A percentile compares a stretch with the other conserved stretches of the same genome.
Conservation (phyloP, 2,113 vertebrate genomes). For the Xiphophorus couchianus region DNA sequence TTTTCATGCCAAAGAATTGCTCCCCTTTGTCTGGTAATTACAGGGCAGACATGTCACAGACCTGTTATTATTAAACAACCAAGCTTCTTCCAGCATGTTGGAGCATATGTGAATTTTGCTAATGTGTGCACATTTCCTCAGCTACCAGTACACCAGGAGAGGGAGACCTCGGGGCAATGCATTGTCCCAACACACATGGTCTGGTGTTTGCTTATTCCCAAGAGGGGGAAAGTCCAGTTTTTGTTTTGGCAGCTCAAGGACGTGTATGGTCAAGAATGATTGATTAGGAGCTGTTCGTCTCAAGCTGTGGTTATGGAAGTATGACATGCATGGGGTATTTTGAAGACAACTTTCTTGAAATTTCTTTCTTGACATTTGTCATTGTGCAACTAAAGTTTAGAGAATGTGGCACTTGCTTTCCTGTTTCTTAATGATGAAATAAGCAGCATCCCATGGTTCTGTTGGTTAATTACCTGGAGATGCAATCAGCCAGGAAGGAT, state of each 20-base stretch:
- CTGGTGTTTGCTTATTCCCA: slow-evolving; percentile 32
- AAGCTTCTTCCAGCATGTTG: slow-evolving; percentile 50
- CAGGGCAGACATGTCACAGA: slow-evolving; percentile 59
- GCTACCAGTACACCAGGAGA: slow-evolving; percentile 19
- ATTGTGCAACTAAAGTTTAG: slow-evolving; percentile 52
- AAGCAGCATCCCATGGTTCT: slow-evolving; percentile 49
- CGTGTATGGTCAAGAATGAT: slow-evolving; percentile 46
- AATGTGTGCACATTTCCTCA: slow-evolving; percentile 50
- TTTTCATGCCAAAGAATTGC: slow-evolving; percentile 52
- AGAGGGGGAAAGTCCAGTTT: slow-evolving; percentile 11
- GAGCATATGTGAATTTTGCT: slow-evolving; percentile 52
- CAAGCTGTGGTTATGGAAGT: slow-evolving; percentile 11
- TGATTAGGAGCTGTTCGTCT: slow-evolving; percentile 35
- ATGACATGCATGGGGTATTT: slow-evolving; percentile 2
- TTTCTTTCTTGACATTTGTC: slow-evolving; percentile 1
- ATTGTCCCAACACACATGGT: slow-evolving; percentile 48
- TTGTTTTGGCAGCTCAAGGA: slow-evolving; percentile 48
- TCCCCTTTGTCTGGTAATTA: slow-evolving; percentile 62
- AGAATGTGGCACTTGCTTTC: slow-evolving; percentile 37
- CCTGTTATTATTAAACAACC: slow-evolving; percentile 68
- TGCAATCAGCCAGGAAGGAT: slow-evolving; percentile 68
- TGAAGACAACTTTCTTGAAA: background rate
- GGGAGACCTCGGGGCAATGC: slow-evolving; percentile 4
- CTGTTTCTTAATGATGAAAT: slow-evolving; percentile 36
- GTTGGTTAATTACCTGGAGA: slow-evolving; percentile 49